Evolutionary conservation across 2,888 invertebrate species (phyloP), one percentile per base, ranked within the genome.

Genomic region (Bellardia bayeri): DNA sequence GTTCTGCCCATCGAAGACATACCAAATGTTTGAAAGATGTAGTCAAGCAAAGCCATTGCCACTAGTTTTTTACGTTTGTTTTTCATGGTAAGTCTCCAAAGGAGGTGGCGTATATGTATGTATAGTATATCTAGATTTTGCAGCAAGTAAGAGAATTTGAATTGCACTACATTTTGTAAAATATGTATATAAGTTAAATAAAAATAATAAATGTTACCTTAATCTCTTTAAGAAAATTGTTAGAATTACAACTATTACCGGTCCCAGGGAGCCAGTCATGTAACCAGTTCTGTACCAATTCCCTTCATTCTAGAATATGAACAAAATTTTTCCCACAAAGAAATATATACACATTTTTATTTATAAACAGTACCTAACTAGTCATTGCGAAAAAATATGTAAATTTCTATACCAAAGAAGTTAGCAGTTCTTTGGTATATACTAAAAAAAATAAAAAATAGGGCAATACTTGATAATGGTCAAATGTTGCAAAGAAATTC

Each of bases 41-140:
- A 79, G 30, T 78, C 74, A 63, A 82, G 86, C 74, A 69, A 61
- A 74, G 61, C 68, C 40, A 45, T 72, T 81, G 80, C 33, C 61
- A 81, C 51, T 79, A 42, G 61, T 72, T 81, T 71, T 23, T 72
- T 72, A 51, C 42, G 51, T 16, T 16, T 68, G 61, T 42, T 11
- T 23, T 45, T 42, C 37, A 54, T 72, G 64, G 45, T 45, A 78
- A 56, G 42, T 64, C 74, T n/a, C 33, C 14, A 58, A 71, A 71
- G 42, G 30, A 71, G 49, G 63, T 71, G 40, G 56, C 16, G 13
- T 7, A 45, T 45, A 7, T 45, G 23, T 23, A 23, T 23, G 23
- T 23, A 23, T 23, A 23, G 45, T 7, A 13, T 3, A 9, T 9
- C 13, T 13, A 45, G 13, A 7, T 45, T 45, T 45, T 3, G 13